Conservation (phyloP, 2,113 vertebrate genomes). For the Aphyosemion australe region DNA sequence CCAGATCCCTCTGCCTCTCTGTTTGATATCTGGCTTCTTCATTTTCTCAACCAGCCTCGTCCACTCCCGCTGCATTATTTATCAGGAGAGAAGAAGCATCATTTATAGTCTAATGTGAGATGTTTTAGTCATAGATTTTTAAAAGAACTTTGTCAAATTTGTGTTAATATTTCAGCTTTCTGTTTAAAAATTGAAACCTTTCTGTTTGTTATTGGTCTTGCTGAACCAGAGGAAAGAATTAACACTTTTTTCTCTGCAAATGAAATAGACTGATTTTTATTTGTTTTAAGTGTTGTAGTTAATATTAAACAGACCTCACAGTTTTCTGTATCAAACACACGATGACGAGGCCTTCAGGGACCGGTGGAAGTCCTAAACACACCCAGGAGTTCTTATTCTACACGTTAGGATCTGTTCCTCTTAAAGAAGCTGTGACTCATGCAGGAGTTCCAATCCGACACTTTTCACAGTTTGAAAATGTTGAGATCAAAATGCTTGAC, state of each 20-base stretch:
- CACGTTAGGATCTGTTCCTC: too few species aligned
- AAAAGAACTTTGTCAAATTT: background rate
- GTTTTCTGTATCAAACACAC: too few species aligned
- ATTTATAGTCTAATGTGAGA: background rate
- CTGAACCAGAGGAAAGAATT: background rate
- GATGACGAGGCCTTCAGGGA: too few species aligned
- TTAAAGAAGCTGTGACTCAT: too few species aligned
- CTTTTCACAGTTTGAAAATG: too few species aligned
- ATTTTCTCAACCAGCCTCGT: background rate
- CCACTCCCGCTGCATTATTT: constrained; percentile 7
- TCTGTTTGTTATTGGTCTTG: constrained; percentile 8
- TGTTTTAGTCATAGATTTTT: background rate
- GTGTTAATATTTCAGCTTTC: background rate
- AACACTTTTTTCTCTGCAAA: background rate
- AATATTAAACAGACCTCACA: too few species aligned
- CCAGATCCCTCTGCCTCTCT: background rate
- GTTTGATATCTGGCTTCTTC: constrained; percentile 12
- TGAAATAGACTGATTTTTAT: background rate
- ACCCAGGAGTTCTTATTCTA: too few species aligned
- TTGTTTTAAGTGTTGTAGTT: background rate
- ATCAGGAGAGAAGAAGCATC: background rate
- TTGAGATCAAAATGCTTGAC: too few species aligned
- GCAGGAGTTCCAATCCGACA: too few species aligned
- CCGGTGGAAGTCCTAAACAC: too few species aligned
- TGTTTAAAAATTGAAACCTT: constrained; percentile 2